phyloP scores from a whole-genome alignment of 2,888 invertebrate genomes.

The Eretmocerus hayati region DNA sequence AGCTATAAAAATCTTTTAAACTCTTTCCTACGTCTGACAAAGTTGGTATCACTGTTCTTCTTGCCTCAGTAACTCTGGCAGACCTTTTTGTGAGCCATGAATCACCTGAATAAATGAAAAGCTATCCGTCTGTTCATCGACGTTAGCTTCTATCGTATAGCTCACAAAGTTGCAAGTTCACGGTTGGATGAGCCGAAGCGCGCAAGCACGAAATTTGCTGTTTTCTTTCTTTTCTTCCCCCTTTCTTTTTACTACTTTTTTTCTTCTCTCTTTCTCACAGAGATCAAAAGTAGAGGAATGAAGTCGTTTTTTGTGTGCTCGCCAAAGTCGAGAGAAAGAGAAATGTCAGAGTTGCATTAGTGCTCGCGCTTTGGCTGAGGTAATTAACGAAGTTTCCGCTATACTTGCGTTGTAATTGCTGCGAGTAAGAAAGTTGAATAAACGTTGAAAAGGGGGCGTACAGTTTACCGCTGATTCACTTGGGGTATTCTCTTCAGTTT shows the following conservation, averaged over 20 bases:
- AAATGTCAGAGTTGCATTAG: neutral
- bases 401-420: neutral
- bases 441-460: neutral
- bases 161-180: too few relatives aligned
- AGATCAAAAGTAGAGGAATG: neutral
- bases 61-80: too few relatives aligned
- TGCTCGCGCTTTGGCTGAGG: neutral
- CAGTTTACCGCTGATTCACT: too few relatives aligned
- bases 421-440: neutral
- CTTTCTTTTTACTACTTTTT: neutral
- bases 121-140: too few relatives aligned
- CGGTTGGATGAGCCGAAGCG: neutral
- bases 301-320: neutral
- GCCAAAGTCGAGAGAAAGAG: neutral
- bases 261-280: neutral
- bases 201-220: neutral
- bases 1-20: too few relatives aligned
- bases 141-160: too few relatives aligned
- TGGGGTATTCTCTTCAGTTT: too few relatives aligned
- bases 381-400: constrained; percentile 5
- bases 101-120: too few relatives aligned
- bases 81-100: too few relatives aligned
- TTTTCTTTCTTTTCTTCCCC: neutral
- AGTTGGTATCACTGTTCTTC: too few relatives aligned
- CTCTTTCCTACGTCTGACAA: too few relatives aligned